Evolutionary conservation across 64 coral and sea anemone species (phyloP), one percentile per base, ranked within the genome.

Genomic region (Platygyra sinensis): DNA sequence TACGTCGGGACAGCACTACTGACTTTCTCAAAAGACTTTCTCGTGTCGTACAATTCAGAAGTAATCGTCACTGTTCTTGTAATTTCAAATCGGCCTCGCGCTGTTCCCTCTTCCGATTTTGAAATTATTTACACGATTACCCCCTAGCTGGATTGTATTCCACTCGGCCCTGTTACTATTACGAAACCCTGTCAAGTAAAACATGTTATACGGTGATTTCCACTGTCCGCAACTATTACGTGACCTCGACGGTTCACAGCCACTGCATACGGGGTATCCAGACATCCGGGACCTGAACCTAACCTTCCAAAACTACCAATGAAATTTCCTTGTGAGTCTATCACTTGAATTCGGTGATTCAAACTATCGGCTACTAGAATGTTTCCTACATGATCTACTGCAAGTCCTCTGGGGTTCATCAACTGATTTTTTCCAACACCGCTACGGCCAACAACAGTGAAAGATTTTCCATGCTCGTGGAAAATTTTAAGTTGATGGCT

Each of bases 271-370:
- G 95, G 95, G 30, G 88, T 91, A 96, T 96, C 95, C 42, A 96
- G 24, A 79, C 89, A 94, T 74, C 95, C 95, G 57, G 69, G 83
- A 78, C 77, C 65, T 19, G 95, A 96, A 22, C 95, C 95, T 51
- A 96, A 52, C 60, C 95, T 89, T 11, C 95, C 95, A 76, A 96
- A 93, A 59, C 76, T 91, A 52, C 39, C 85, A 36, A 96, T 77
- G 32, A 90, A 93, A 38, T 91, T 83, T 10, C 91, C 95, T 24
- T 90, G n/a, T 46, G 86, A 60, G 20, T 87, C 87, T 29, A 96
- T 83, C 12, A 96, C 95, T 81, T 96, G 95, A 33, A 96, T 88
- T 59, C 95, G 88, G 75, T 96, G 91, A 61, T 96, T 96, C 46
- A 90, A 82, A 15, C 81, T 94, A 39, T 96, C 95, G 33, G 92